These are phyloP conservation scores for Lycocerus yunnanus DNA, from an alignment of 2,888 invertebrate genomes.

Conservation along the genomic window DNA sequence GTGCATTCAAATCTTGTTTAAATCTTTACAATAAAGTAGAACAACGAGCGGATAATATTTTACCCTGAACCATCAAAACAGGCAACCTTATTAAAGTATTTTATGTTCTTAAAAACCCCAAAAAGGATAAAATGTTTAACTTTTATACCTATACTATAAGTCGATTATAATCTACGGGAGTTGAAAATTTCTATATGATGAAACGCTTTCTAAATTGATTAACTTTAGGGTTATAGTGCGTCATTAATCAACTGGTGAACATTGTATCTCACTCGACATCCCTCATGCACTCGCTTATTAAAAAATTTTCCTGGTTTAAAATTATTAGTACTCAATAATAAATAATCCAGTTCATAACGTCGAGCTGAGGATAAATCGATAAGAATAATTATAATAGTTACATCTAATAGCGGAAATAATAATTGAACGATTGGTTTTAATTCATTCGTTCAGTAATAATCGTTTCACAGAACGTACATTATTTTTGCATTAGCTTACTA, in stretches of 20 bases:
- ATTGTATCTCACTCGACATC: neutral
- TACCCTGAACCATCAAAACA: neutral
- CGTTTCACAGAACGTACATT: neutral
- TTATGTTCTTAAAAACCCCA: neutral
- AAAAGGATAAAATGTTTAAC: neutral
- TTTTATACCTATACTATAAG: neutral
- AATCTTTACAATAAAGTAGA: neutral
- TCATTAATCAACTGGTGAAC: neutral
- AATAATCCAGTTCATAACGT: neutral
- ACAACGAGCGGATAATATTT: neutral
- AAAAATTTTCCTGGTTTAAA: neutral
- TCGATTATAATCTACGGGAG: neutral
- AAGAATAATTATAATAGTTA: neutral
- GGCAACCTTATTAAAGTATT: neutral
- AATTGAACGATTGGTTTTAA: neutral
- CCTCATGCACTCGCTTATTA: neutral
- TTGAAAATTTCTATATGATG: neutral
- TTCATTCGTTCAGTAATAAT: neutral
- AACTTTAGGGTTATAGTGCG: neutral
- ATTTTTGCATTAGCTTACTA: neutral
- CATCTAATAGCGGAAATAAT: no score
- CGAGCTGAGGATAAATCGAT: neutral
- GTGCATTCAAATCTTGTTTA: neutral
- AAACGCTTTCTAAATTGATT: neutral
- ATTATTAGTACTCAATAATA: neutral